Conservation (phyloP, 2,797 vertebrate species). For the Sebastes miniatus region DNA sequence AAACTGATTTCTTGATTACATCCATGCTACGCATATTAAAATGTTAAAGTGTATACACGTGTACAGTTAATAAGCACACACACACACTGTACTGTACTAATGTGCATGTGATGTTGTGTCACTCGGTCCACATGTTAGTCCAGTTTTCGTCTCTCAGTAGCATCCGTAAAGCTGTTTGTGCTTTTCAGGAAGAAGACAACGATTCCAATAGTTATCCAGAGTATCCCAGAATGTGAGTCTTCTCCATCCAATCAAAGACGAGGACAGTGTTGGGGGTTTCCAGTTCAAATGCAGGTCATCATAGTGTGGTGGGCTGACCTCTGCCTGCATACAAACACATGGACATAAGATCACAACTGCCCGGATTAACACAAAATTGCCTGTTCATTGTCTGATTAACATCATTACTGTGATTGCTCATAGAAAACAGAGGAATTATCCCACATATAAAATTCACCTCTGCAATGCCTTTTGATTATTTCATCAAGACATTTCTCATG, state of each 20-base stretch:
- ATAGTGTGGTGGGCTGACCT: slow-evolving; percentile 96
- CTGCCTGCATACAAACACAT: slow-evolving; percentile 82
- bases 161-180: slow-evolving; percentile 46
- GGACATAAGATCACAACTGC: neutral
- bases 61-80: slow-evolving; percentile 35
- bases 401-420: no score
- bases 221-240: slow-evolving; percentile 16
- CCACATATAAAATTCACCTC: no score
- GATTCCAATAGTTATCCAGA: slow-evolving; percentile 28
- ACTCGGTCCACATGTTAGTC: slow-evolving; percentile 23
- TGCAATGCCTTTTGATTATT: no score
- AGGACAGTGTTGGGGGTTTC: slow-evolving; percentile 23
- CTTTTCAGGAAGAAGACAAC: slow-evolving; percentile 21
- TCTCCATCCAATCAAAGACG: slow-evolving; percentile 9
- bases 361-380: no score
- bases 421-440: no score
- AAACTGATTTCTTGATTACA: slow-evolving; percentile 37
- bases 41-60: slow-evolving; percentile 42
- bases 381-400: no score
- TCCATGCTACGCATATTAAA: slow-evolving; percentile 63
- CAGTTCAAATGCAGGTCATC: slow-evolving; percentile 70
- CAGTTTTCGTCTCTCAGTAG: slow-evolving; percentile 24
- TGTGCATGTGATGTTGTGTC: slow-evolving; percentile 14
- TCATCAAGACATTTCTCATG: no score
- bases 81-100: slow-evolving; percentile 8